Evolutionary conservation across 1,140 invertebrate species (phyloP), one percentile per base, ranked within the genome.

Genomic region (Dinoponera quadriceps): DNA sequence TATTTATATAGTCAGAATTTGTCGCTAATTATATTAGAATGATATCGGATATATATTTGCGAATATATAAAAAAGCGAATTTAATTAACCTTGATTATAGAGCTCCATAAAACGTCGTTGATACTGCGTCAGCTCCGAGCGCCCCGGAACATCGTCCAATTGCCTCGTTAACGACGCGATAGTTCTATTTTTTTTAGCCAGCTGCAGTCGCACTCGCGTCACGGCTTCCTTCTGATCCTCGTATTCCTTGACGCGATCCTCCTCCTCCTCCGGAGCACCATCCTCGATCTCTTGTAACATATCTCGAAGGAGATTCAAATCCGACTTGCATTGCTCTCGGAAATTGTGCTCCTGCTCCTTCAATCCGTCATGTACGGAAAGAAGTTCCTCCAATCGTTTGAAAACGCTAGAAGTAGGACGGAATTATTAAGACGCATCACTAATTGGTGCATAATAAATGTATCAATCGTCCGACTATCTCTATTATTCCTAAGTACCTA

Each of bases 81-180:
- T 2, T 33, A 16, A 1, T 27, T 29, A 48, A 98, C 98, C 97
- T 96, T 99, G 98, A 95, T 98, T 99, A 92, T 99, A 99, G 0
- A 99, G 95, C 95, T 99, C 99, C 85, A 99, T 95, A 94, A 99
- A 99, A 88, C 99, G 95, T 89, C 97, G 96, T 92, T 99, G 98
- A 94, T 99, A 99, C 92, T 99, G 99, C 62, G 97, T 96, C 22
- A 99, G 94, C 94, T 99, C 99, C 0, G 97, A 97, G 86, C 98
- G 95, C 44, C 98, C 97, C 0, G 99, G 99, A 71, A 99, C 96
- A 90, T 98, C 97, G 93, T 99, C 99, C 57, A 98, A 95, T 93
- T 97, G 97, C 84, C 97, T 94, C 90, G 96, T 96, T 84, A 98
- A 95, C 1, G 95, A 94, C 1, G 97, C 96, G 59, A 99, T 97